phyloP scores from a whole-genome alignment of 2,113 vertebrate species.

The Hippopotamus amphibius region DNA sequence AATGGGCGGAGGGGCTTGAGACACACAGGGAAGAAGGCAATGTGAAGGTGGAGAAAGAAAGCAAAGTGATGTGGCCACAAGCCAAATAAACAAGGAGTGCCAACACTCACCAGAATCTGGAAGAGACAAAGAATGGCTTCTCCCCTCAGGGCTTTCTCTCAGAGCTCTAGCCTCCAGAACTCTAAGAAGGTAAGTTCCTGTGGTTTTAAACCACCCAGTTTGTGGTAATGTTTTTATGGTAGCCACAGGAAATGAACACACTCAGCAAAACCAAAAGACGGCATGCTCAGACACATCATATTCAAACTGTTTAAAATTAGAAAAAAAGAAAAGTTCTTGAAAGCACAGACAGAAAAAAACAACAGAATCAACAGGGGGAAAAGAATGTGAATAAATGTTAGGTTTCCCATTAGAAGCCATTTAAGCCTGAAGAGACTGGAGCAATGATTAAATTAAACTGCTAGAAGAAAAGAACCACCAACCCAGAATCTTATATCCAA shows the following conservation, averaged over 20 bases:
- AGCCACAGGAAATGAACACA: constrained; percentile 25
- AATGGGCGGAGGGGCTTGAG: background rate
- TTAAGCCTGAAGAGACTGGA: background rate
- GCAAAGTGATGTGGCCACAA: background rate
- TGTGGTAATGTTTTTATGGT: background rate
- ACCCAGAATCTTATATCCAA: background rate
- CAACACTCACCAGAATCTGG: background rate
- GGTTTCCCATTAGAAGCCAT: constrained; percentile 3
- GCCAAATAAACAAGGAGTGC: background rate
- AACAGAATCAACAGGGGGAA: background rate
- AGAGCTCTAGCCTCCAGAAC: background rate
- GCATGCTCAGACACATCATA: background rate
- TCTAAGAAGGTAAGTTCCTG: background rate
- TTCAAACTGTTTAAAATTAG: constrained; percentile 33
- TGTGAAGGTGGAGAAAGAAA: background rate
- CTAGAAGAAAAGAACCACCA: background rate
- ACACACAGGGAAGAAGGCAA: background rate
- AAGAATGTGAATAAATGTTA: background rate
- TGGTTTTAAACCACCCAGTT: constrained; percentile 41
- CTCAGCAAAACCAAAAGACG: constrained; percentile 43
- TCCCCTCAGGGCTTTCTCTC: background rate
- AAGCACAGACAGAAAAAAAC: background rate
- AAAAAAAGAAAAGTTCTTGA: background rate
- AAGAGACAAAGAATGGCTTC: background rate
- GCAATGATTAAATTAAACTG: background rate